Conservation (phyloP, 2,888 invertebrate species). For the Linyphia triangularis region DNA sequence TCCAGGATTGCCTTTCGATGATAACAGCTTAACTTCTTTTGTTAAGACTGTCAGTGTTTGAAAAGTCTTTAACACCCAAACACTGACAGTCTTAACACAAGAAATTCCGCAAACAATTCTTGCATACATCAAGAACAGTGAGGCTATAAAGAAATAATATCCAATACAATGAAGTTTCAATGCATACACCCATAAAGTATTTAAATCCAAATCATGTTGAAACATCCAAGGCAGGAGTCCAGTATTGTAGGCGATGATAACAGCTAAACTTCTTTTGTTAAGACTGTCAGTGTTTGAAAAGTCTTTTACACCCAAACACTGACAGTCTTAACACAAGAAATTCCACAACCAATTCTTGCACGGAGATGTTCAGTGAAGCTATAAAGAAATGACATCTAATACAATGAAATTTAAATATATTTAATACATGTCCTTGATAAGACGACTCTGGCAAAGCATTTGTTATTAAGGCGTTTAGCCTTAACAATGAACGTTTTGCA, state of each 20-base stretch:
- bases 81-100: conserved; percentile 46
- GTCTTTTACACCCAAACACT: conserved; percentile 27
- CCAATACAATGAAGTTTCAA: no score
- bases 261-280: not conserved
- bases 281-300: conserved; percentile 44
- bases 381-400: not conserved
- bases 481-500: no score
- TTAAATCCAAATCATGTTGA: no score
- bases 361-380: not conserved
- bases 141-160: not conserved
- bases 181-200: no score
- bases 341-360: not conserved
- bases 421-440: no score
- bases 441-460: no score
- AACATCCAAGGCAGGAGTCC: no score
- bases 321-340: conserved; percentile 38
- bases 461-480: no score
- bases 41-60: conserved; percentile 45
- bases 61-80: conserved; percentile 5
- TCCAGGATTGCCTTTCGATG: not conserved
- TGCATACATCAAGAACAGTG: not conserved
- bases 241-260: not conserved
- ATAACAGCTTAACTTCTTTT: not conserved
- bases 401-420: no score
- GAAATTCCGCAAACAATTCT: not conserved